Conservation (phyloP, 1,140 invertebrate genomes). For the Chionoecetes opilio region DNA sequence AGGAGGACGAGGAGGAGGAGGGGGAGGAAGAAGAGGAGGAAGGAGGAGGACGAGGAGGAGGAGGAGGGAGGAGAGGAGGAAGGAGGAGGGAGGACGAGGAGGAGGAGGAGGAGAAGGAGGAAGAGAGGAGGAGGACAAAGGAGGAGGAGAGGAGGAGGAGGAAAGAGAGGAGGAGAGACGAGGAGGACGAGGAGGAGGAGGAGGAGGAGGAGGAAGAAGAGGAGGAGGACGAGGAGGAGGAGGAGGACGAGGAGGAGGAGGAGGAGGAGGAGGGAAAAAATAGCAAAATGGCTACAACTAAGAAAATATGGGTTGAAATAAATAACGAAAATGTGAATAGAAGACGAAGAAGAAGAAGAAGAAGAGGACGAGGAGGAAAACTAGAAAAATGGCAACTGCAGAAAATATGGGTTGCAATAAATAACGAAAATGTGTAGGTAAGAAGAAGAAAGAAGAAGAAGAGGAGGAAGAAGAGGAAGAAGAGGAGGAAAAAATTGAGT, state of each 20-base stretch:
- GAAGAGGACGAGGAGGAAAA: neutral
- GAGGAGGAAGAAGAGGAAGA: neutral
- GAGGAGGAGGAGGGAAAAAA: neutral
- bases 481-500: neutral
- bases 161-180: neutral
- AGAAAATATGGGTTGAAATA: neutral
- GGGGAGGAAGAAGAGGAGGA: too few relatives aligned
- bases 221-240: neutral
- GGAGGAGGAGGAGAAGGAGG: too few relatives aligned
- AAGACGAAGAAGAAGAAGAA: neutral
- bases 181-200: neutral
- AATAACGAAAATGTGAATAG: neutral
- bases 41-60: too few relatives aligned
- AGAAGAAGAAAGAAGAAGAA: neutral
- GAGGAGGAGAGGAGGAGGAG: too few relatives aligned
- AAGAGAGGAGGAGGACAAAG: too few relatives aligned
- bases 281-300: neutral
- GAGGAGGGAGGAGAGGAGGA: too few relatives aligned
- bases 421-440: neutral
- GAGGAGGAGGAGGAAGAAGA: neutral
- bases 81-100: too few relatives aligned
- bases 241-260: constrained; percentile 14
- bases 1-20: too few relatives aligned
- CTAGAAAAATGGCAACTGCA: neutral
- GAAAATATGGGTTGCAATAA: too few relatives aligned